These are phyloP conservation scores for Pteruthius melanotis DNA, from an alignment of 2,113 vertebrate species.

Conservation along the genomic window DNA sequence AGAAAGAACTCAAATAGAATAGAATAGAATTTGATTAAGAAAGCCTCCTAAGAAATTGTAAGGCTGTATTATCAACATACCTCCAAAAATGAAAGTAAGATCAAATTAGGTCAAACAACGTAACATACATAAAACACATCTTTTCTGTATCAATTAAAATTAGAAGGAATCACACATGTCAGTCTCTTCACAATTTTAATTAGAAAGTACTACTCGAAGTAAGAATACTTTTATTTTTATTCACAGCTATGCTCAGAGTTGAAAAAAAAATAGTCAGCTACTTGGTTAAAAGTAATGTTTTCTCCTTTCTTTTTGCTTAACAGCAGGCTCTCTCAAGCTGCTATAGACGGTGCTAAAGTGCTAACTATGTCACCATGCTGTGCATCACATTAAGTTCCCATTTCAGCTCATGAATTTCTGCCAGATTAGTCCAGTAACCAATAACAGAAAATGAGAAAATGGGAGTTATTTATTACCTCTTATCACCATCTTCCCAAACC, in stretches of 20 bases:
- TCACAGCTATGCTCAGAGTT: neutral
- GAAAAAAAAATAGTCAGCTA: neutral
- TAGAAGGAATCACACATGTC: neutral
- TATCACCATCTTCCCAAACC: neutral
- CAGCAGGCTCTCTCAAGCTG: constrained; percentile 53
- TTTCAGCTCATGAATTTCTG: constrained; percentile 37
- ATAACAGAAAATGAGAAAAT: constrained; percentile 11
- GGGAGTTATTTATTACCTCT: neutral
- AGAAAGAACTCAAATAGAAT: neutral
- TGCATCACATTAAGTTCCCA: constrained; percentile 27
- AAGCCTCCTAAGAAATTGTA: neutral
- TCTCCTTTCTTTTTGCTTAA: constrained; percentile 24
- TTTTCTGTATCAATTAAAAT: neutral
- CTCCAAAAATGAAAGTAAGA: neutral
- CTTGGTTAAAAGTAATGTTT: constrained; percentile 27
- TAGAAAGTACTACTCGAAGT: neutral
- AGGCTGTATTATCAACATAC: neutral
- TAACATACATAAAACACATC: neutral
- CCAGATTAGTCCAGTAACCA: constrained; percentile 21
- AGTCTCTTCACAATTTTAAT: neutral
- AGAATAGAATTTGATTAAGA: neutral
- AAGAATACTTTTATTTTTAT: neutral
- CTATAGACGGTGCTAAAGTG: constrained; percentile 28
- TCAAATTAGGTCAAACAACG: neutral
- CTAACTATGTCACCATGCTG: constrained; percentile 51